A percentile compares a stretch with the other conserved stretches of the same genome.
Evolutionary conservation across 1,140 invertebrate genomes (phyloP).

Genomic region (Proales similis): DNA sequence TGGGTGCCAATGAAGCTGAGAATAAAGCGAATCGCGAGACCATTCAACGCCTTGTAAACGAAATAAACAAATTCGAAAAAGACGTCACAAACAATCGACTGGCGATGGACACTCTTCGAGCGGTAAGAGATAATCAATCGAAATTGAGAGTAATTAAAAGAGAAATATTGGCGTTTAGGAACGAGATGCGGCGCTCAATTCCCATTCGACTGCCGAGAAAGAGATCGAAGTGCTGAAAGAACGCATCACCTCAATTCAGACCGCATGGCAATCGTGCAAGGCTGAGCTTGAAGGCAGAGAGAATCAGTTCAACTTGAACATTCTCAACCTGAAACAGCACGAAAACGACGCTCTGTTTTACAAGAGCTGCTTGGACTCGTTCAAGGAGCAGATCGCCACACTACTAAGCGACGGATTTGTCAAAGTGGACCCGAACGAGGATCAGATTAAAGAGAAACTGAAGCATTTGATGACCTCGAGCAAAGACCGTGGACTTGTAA

Average conservation of each 20-base stretch:
- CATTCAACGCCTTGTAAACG: slow-evolving; percentile 51
- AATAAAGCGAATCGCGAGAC: slow-evolving; percentile 52
- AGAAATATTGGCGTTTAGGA: too few species aligned
- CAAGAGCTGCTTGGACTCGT: slow-evolving; percentile 42
- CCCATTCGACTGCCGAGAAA: slow-evolving; percentile 42
- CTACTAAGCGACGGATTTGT: slow-evolving; percentile 44
- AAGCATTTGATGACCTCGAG: slow-evolving; percentile 31
- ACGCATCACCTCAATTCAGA: slow-evolving; percentile 45
- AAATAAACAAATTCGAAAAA: slow-evolving; percentile 50
- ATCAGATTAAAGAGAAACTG: slow-evolving; percentile 45
- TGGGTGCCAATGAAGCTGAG: slow-evolving; percentile 48
- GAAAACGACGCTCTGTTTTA: slow-evolving; percentile 40
- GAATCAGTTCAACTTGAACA: slow-evolving; percentile 39
- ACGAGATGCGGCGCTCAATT: slow-evolving; percentile 45
- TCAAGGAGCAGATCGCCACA: slow-evolving; percentile 46
- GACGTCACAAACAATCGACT: slow-evolving; percentile 43
- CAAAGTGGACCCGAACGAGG: slow-evolving; percentile 43
- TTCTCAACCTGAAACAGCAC: slow-evolving; percentile 39
- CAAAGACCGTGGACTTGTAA: slow-evolving; percentile 36
- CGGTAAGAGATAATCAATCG: too few species aligned
- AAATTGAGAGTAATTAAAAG: too few species aligned
- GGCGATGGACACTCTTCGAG: slow-evolving; percentile 46
- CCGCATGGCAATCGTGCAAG: slow-evolving; percentile 45
- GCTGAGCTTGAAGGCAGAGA: slow-evolving; percentile 47
- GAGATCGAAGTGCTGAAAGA: slow-evolving; percentile 48